A percentile compares a stretch with the other conserved stretches of the same genome.
These are phyloP conservation scores for Haliaeetus leucogaster DNA, from an alignment of 2,113 vertebrate genomes.

Conservation along the genomic window DNA sequence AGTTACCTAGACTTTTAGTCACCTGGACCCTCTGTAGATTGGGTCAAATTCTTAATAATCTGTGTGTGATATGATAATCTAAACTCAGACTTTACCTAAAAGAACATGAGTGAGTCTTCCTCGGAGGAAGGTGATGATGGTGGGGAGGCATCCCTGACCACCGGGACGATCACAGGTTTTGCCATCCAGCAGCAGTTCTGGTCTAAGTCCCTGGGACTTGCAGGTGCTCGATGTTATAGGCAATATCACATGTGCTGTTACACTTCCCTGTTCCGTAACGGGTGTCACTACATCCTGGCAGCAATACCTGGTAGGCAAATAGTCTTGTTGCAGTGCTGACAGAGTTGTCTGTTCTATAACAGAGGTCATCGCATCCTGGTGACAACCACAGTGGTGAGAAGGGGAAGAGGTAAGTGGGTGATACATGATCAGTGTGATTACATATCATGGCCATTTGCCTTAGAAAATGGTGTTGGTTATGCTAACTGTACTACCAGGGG, in stretches of 20 bases:
- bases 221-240: background rate
- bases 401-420: too few species aligned
- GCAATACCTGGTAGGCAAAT: background rate
- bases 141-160: background rate
- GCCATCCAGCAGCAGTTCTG: background rate
- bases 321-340: background rate
- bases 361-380: background rate
- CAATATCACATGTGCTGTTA: background rate
- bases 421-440: accelerated
- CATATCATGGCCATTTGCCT: background rate
- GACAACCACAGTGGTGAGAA: background rate
- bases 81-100: background rate
- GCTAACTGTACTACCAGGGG: background rate
- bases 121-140: background rate
- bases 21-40: background rate
- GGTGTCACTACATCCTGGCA: background rate
- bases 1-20: background rate
- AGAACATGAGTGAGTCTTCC: background rate
- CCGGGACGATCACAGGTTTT: background rate
- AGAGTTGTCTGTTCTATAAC: too few species aligned
- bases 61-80: background rate
- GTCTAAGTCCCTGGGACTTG: background rate
- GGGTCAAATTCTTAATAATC: background rate
- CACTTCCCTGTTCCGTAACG: accelerated
- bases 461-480: background rate